Evolutionary conservation across 2,797 vertebrate species (phyloP).

Genomic region (Tapirus indicus): DNA sequence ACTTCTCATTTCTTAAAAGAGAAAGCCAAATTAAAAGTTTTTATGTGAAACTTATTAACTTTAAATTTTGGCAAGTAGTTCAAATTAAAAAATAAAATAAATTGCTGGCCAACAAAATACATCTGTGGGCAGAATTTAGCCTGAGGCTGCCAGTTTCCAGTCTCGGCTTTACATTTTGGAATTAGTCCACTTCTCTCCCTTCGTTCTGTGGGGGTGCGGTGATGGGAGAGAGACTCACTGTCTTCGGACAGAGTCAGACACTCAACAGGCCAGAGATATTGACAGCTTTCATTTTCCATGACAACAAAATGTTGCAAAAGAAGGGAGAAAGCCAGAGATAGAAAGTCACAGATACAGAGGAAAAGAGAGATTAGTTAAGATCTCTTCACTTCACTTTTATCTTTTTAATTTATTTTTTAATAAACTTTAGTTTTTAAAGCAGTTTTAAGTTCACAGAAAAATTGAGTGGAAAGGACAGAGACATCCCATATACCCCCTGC

Average conservation of each 20-base stretch:
- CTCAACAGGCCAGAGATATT: not conserved
- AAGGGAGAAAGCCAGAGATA: not conserved
- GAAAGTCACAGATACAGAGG: not conserved
- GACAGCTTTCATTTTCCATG: not conserved
- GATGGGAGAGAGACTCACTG: not conserved
- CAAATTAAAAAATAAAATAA: not conserved
- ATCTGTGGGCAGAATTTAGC: not conserved
- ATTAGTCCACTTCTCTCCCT: not conserved
- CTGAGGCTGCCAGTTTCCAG: not conserved
- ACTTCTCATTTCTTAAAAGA: not conserved
- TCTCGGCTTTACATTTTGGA: not conserved
- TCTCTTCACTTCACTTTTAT: not conserved
- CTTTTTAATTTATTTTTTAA: not conserved
- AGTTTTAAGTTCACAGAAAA: not conserved
- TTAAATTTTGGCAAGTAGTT: not conserved
- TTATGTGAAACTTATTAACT: not conserved
- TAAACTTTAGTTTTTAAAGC: not conserved
- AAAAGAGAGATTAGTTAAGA: not conserved
- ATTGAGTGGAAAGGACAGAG: not conserved
- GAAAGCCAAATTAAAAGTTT: not conserved
- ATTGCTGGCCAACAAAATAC: not conserved
- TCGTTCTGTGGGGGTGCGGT: not conserved
- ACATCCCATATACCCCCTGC: accelerated
- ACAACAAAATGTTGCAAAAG: not conserved
- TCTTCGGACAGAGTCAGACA: not conserved